phyloP scores from a whole-genome alignment of 2,888 invertebrate genomes.

The Lampropteryx suffumata region DNA sequence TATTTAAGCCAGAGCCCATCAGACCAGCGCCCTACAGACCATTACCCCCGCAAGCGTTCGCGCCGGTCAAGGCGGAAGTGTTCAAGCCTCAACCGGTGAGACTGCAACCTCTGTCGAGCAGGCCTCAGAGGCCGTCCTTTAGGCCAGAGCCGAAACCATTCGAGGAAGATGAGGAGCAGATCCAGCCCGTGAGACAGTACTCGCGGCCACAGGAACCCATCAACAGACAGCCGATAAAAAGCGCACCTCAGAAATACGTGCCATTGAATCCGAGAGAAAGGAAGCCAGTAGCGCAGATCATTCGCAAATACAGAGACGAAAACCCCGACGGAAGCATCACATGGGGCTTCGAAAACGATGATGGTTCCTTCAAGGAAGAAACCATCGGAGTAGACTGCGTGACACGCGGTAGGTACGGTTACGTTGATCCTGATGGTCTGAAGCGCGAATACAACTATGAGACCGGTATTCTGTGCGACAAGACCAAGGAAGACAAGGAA shows the following conservation, averaged over 20 bases:
- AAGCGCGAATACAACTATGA: slow-evolving; percentile 92
- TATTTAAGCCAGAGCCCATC: slow-evolving; percentile 65
- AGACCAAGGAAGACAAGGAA: slow-evolving; percentile 77
- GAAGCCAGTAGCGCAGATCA: slow-evolving; percentile 88
- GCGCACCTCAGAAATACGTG: slow-evolving; percentile 65
- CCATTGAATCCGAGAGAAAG: slow-evolving; percentile 74
- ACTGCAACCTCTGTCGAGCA: slow-evolving; percentile 72
- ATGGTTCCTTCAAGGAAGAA: slow-evolving; percentile 94
- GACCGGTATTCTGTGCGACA: slow-evolving; percentile 89
- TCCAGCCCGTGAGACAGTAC: slow-evolving; percentile 75
- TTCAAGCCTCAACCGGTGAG: slow-evolving; percentile 69
- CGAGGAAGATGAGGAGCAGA: slow-evolving; percentile 70
- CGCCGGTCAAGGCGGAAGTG: slow-evolving; percentile 67
- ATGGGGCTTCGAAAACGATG: slow-evolving; percentile 95
- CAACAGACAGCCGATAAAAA: slow-evolving; percentile 63
- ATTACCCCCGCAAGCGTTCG: slow-evolving; percentile 64
- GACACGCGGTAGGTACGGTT: slow-evolving; percentile 91
- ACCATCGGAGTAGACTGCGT: slow-evolving; percentile 90
- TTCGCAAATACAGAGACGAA: slow-evolving; percentile 89
- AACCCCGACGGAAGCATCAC: slow-evolving; percentile 92
- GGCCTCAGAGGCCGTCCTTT: slow-evolving; percentile 79
- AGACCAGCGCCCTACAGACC: slow-evolving; percentile 76
- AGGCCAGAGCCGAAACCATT: slow-evolving; percentile 76
- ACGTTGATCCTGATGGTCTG: slow-evolving; percentile 91
- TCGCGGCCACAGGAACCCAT: slow-evolving; percentile 68